Evolutionary conservation across 2,888 invertebrate species (phyloP).

Genomic region (Apomyelois bistriatella): DNA sequence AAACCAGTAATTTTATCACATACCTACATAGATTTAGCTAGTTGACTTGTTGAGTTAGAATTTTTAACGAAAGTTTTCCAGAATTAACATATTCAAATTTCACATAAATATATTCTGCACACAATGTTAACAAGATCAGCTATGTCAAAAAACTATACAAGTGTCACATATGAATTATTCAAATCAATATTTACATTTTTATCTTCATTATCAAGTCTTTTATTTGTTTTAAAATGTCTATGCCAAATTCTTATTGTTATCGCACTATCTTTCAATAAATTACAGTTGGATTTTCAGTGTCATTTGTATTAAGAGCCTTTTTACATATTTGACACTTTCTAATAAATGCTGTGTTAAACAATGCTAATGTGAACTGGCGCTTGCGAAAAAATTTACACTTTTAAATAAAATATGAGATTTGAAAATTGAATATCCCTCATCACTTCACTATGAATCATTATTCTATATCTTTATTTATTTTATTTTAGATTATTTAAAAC

Average conservation of each 20-base stretch:
- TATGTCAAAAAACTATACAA: too few species aligned
- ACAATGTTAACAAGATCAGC: neutral
- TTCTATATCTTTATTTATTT: too few species aligned
- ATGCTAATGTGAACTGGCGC: neutral
- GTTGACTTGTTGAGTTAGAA: neutral
- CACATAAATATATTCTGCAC: too few species aligned
- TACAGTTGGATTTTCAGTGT: neutral
- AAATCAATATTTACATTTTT: constrained; percentile 1
- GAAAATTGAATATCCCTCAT: too few species aligned
- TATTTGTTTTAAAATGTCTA: neutral
- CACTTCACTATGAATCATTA: too few species aligned
- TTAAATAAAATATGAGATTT: neutral
- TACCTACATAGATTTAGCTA: neutral
- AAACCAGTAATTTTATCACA: too few species aligned
- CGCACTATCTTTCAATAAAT: neutral
- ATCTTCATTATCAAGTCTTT: neutral
- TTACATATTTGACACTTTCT: constrained; percentile 2
- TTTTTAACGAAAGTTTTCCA: neutral
- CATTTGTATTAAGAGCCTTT: neutral
- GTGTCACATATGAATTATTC: neutral
- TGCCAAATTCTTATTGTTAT: neutral
- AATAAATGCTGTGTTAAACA: neutral
- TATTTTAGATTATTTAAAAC: too few species aligned
- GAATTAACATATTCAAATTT: neutral
- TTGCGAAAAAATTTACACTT: neutral